Evolutionary conservation across 2,797 vertebrate species (phyloP), one percentile per base, ranked within the genome.

Genomic region (Neoniphon sammara): DNA sequence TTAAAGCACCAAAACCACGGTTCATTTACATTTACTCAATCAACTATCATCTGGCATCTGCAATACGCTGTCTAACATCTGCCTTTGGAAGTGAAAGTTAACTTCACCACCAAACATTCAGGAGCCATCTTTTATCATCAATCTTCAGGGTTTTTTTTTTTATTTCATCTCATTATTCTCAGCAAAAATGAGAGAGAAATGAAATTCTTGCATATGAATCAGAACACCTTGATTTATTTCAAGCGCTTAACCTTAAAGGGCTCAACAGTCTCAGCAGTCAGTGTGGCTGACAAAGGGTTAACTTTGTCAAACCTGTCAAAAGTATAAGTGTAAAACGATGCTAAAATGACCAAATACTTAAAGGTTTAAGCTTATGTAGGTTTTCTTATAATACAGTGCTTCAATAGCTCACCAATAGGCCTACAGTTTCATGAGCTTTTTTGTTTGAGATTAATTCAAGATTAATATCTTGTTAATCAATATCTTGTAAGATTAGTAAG

Each of bases 121-220:
- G 5, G 9, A 27, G 44, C 14, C 5, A 44, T 42, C 39, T 47
- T n/a, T n/a, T n/a, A n/a, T n/a, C n/a, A n/a, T 21, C 6, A 65
- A 10, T 18, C 27, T 27, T 5, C 20, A 50, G 34, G 21, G 52
- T 7, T 34, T 34, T 4, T 34, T 31, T 61, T 71, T 50, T 20
- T 4, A 59, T 70, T n/a, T 76, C 25, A 27, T 12, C 14, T 49
- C 53, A 59, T 78, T 85, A 81, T 88, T 83, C 84, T 7, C 23
- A 65, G 77, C 87, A 27, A 8, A 7, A 31, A 56, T 56, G 10
- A 4, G 11, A 14, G 18, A 52, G 17, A 54, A 64, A 78, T 70
- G 53, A 70, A 76, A 73, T 70, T 42, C 62, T 58, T 11, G 1
- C 56, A 74, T 60, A 69, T 61, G 2, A 57, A 54, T 21, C 6